Conservation (phyloP, 2,797 vertebrate species). For the Erpetoichthys calabaricus region DNA sequence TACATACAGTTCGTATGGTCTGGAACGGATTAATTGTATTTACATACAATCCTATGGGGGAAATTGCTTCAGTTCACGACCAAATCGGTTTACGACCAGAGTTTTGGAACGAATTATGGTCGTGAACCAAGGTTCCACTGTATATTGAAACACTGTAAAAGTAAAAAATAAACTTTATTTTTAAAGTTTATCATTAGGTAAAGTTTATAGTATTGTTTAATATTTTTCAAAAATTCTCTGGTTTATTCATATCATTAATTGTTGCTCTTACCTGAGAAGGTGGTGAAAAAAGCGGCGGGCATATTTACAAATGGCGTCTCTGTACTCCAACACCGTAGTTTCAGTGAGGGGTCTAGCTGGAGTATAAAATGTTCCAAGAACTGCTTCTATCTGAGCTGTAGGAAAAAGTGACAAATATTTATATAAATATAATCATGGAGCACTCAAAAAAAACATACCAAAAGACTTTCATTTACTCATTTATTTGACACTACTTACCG, state of each 20-base stretch:
- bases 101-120: too few relatives aligned
- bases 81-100: too few relatives aligned
- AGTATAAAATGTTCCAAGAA: slow-evolving; percentile 79
- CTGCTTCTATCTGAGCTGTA: slow-evolving; percentile 78
- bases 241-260: too few relatives aligned
- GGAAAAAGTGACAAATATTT: slow-evolving; percentile 12
- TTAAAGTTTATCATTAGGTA: background rate
- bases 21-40: too few relatives aligned
- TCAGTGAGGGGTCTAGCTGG: slow-evolving; percentile 69
- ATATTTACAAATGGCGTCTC: slow-evolving; percentile 74
- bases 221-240: background rate
- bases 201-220: background rate
- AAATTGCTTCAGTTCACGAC: too few relatives aligned
- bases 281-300: slow-evolving; percentile 92
- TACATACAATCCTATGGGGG: too few relatives aligned
- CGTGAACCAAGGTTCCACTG: too few relatives aligned
- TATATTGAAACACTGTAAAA: too few relatives aligned
- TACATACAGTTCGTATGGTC: too few relatives aligned
- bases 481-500: background rate
- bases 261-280: slow-evolving; percentile 74
- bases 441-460: background rate
- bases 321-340: slow-evolving; percentile 66
- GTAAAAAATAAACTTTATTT: background rate
- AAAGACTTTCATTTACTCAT: background rate
- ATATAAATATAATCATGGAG: background rate